A percentile compares a stretch with the other conserved stretches of the same genome.
Evolutionary conservation across 2,113 vertebrate genomes (phyloP).

Genomic region (Calyptomena viridis): DNA sequence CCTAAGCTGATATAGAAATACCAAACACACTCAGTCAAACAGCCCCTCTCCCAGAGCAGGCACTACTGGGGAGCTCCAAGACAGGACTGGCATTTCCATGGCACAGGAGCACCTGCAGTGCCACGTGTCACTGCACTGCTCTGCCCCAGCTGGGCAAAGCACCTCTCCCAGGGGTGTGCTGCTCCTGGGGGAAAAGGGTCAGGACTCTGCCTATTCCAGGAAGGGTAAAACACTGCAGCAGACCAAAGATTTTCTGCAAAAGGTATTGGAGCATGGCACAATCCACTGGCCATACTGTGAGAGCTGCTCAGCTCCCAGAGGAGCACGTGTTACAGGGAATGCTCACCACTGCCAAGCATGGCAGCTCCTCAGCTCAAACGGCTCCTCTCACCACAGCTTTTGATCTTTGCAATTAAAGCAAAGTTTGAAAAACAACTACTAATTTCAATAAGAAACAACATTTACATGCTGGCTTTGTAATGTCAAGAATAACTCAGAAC

Average conservation of each 20-base stretch:
- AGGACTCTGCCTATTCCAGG: background rate
- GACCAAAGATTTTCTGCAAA: background rate
- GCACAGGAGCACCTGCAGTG: background rate
- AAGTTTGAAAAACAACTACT: background rate
- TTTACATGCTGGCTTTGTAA: background rate
- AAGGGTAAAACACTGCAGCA: background rate
- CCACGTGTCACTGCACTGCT: background rate
- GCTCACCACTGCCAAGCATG: background rate
- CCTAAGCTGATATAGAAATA: background rate
- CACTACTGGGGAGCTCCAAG: background rate
- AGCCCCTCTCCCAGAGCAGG: background rate
- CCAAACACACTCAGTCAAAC: background rate
- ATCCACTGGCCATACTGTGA: background rate
- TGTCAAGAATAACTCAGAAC: background rate
- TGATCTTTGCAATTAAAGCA: background rate
- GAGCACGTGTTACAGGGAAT: background rate
- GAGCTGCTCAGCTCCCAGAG: background rate
- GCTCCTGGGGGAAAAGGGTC: background rate
- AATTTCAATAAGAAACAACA: background rate
- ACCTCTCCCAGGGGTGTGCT: background rate
- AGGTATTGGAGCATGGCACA: background rate
- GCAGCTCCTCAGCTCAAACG: background rate
- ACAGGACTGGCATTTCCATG: background rate
- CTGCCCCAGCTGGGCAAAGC: background rate
- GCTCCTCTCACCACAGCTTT: background rate